Evolutionary conservation across 2,113 vertebrate species (phyloP).

Genomic region (Corythaixoides concolor): DNA sequence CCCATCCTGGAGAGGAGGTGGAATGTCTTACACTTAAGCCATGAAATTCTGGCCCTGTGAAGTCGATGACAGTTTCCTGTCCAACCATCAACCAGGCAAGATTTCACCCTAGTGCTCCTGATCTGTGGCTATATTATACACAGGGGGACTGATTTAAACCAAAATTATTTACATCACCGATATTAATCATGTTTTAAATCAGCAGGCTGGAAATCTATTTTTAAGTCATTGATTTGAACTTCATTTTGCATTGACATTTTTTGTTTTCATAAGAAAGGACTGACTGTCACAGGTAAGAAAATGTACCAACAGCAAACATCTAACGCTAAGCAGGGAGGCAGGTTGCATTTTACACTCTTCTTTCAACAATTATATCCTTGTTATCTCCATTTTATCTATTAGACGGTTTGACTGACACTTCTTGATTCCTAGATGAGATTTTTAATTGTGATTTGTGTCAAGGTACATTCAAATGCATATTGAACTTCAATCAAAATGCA

Average conservation of each 20-base stretch:
- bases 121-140: background rate
- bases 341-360: background rate
- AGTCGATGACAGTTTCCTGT: background rate
- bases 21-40: background rate
- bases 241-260: background rate
- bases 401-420: slow-evolving; percentile 28
- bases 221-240: background rate
- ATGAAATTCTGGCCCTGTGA: background rate
- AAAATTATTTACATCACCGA: background rate
- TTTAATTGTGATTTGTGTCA: slow-evolving; percentile 50
- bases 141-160: background rate
- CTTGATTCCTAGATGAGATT: slow-evolving; percentile 32
- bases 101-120: background rate
- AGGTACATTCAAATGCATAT: slow-evolving; percentile 50
- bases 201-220: background rate
- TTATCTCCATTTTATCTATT: slow-evolving; percentile 19
- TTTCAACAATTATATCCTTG: background rate
- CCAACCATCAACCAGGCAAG: background rate
- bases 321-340: background rate
- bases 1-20: background rate
- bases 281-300: background rate
- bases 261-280: background rate
- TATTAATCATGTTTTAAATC: background rate
- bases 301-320: background rate
- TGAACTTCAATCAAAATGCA: slow-evolving; percentile 50